These are phyloP conservation scores for Trachelipus rathkii DNA, from an alignment of 1,140 invertebrate species.

Conservation along the genomic window DNA sequence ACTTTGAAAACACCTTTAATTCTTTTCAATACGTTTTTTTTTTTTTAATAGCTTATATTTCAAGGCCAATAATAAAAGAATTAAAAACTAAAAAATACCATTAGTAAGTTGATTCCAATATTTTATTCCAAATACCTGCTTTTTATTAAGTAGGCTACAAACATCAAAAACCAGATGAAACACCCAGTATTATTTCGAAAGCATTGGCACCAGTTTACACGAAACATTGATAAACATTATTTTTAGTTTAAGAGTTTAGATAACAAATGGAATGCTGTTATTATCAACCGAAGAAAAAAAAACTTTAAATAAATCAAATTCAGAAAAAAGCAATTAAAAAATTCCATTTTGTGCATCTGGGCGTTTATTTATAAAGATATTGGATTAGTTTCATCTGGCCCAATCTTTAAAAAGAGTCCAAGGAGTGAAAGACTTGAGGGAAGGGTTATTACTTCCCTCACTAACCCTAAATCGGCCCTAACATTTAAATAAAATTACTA, in stretches of 20 bases:
- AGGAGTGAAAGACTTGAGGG: constrained; percentile 1
- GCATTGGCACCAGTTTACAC: neutral
- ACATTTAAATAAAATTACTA: neutral
- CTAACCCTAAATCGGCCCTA: constrained; percentile 3
- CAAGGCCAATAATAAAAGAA: neutral
- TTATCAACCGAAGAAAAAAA: neutral
- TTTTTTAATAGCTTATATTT: neutral
- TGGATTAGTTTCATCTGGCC: neutral
- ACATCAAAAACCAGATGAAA: neutral
- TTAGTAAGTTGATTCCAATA: neutral
- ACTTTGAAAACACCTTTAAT: neutral
- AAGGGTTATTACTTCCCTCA: neutral
- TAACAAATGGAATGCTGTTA: constrained; percentile 2
- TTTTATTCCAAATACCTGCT: neutral
- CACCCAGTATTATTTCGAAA: neutral
- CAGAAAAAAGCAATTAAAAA: neutral
- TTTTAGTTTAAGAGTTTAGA: neutral
- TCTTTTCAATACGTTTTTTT: too few relatives aligned
- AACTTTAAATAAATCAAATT: neutral
- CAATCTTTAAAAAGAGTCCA: neutral
- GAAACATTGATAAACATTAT: neutral
- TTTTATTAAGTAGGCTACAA: constrained; percentile 8
- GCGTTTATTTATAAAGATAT: neutral
- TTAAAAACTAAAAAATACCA: neutral
- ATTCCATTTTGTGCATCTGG: neutral